Base-by-base conservation (phyloP, 2,888 invertebrate species). In the Tribolium freemani region DNA sequence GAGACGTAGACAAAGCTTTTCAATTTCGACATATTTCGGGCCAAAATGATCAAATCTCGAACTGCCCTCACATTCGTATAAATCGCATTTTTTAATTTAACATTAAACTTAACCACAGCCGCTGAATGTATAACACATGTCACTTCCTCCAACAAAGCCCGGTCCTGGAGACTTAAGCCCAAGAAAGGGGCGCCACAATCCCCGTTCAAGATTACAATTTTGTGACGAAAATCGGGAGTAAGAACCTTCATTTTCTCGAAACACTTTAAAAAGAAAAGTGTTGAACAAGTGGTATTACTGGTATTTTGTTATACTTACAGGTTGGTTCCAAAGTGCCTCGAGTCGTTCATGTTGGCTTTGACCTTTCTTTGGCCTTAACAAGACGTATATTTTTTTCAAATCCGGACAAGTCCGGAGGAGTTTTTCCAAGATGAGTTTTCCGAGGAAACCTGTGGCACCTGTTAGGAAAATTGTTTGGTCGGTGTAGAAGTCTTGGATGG, bases 61-160 rank as follows among this genome's bases (percentile, higher is more conserved):
- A 92, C 91, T 53, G 91, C 91, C 31, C 90, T 85, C 5, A 93
- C 90, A 84, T 94, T 94, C 84, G 93, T 91, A 71, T 90, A 88
- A 30, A 91, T 88, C 0, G 94, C 92, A n/a, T 88, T 83, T 85
- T 89, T 89, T 9, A 95, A 85, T 48, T 89, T 89, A 81, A 94
- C 93, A 81, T 94, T 92, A 82, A 95, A 94, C 75, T 90, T 88
- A 11, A 94, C 91, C 0, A 93, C 93, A 0, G 94, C 94, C 1
- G 94, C 94, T 48, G 91, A 91, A 83, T 94, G 94, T 83, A 94
- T 91, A 9, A 94, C 90, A 54, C 93, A 87, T 53, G 88, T 86
- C 45, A 93, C 91, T 77, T 92, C 88, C 9, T 88, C 85, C 30
- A 84, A 83, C 10, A 90, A 77, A 6, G 57, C 74, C 38, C 76